Conservation (phyloP, 2,797 vertebrate species). For the Momotus momota region DNA sequence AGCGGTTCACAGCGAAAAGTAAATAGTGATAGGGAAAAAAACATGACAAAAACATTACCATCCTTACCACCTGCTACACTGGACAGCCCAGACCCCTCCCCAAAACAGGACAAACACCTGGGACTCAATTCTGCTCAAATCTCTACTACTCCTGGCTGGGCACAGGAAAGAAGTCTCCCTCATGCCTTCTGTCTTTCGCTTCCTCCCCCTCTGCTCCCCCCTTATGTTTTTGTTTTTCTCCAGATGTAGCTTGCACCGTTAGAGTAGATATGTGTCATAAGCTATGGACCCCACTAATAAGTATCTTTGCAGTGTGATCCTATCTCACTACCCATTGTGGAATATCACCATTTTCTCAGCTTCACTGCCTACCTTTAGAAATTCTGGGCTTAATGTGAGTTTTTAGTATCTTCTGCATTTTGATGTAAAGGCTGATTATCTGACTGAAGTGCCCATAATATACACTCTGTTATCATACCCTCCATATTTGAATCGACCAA, state of each 20-base stretch:
- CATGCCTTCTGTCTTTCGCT: neutral
- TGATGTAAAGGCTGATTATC: neutral
- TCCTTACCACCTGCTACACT: neutral
- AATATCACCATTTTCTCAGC: neutral
- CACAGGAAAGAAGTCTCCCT: neutral
- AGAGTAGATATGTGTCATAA: neutral
- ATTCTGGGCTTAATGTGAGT: neutral
- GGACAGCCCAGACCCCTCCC: neutral
- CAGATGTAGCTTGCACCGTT: neutral
- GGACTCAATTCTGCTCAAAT: neutral
- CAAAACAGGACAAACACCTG: neutral
- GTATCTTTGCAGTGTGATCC: neutral
- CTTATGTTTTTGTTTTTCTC: neutral
- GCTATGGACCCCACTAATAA: neutral
- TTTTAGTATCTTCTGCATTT: neutral
- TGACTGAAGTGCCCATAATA: neutral
- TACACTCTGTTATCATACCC: neutral
- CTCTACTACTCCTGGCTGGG: neutral
- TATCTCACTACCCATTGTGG: neutral
- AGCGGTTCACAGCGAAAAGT: neutral
- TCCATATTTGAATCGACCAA: neutral
- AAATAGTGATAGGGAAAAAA: neutral
- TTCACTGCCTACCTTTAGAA: neutral
- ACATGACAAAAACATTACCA: neutral
- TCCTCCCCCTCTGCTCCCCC: accelerated